phyloP scores from a whole-genome alignment of 1,140 invertebrate species.

The Leptinotarsa texana region DNA sequence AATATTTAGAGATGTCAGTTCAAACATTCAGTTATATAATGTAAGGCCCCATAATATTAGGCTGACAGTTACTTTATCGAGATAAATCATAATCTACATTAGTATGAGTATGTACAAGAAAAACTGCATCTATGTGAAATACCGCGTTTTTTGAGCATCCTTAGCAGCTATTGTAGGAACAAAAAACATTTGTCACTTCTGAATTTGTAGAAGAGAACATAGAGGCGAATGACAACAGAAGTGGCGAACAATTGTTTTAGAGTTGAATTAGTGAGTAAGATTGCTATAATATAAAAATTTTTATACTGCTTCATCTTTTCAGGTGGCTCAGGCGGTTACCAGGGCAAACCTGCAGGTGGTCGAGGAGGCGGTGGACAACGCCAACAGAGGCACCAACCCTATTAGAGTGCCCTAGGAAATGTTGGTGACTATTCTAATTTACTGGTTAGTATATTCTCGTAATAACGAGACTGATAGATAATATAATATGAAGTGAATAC shows the following conservation, averaged over 20 bases:
- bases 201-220: conserved; percentile 2
- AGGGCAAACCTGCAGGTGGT: conserved; percentile 59
- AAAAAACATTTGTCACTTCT: background rate
- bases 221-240: conserved; percentile 32
- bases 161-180: background rate
- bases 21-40: too few relatives aligned
- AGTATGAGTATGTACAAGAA: background rate
- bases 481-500: too few relatives aligned
- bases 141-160: too few relatives aligned
- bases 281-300: conserved; percentile 52
- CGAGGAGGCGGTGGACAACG: conserved; percentile 65
- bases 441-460: conserved; percentile 17
- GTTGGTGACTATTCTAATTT: conserved; percentile 22
- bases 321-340: conserved; percentile 49
- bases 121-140: background rate
- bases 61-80: too few relatives aligned
- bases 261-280: conserved; percentile 47
- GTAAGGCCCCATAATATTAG: too few relatives aligned
- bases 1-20: too few relatives aligned
- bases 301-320: conserved; percentile 50
- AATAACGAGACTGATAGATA: too few relatives aligned
- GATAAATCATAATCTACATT: conserved; percentile 38
- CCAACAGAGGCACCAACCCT: conserved; percentile 78
- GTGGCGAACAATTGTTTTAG: conserved; percentile 37
- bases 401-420: conserved; percentile 58